Evolutionary conservation across 2,113 vertebrate genomes (phyloP).

Genomic region (Apeltes quadracus): DNA sequence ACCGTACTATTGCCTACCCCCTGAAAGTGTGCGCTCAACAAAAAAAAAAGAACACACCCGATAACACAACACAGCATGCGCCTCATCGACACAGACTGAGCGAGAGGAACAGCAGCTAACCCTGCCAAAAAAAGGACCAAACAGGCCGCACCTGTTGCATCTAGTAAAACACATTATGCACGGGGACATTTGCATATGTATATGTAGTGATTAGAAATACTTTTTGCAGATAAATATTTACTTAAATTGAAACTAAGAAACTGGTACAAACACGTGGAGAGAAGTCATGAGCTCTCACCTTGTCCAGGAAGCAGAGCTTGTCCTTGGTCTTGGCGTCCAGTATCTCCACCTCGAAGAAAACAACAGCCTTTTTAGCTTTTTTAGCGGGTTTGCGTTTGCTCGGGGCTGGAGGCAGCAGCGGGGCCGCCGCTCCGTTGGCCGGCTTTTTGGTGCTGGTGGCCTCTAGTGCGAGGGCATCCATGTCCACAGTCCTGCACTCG

Average conservation of each 20-base stretch:
- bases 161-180: background rate
- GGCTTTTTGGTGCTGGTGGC: conserved; percentile 73
- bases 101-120: conserved; percentile 9
- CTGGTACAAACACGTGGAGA: background rate
- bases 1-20: background rate
- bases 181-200: background rate
- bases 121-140: background rate
- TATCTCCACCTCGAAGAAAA: conserved; percentile 99
- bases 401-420: background rate
- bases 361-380: conserved; percentile 89
- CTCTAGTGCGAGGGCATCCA: conserved; percentile 82
- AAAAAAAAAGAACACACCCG: no score
- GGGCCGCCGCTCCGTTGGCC: conserved; percentile 35
- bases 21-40: background rate
- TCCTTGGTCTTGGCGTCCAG: conserved; percentile 92
- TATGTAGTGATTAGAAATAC: background rate
- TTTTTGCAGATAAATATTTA: background rate
- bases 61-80: conserved; percentile 21
- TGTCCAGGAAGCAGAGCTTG: conserved; percentile 97
- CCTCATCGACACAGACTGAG: conserved; percentile 6
- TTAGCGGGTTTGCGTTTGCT: conserved; percentile 81
- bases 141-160: conserved; percentile 7
- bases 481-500: conserved; percentile 68
- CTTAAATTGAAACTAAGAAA: background rate
- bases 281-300: conserved; percentile 79